phyloP scores from a whole-genome alignment of 2,113 vertebrate genomes.

The Pachypanchax playfairii region DNA sequence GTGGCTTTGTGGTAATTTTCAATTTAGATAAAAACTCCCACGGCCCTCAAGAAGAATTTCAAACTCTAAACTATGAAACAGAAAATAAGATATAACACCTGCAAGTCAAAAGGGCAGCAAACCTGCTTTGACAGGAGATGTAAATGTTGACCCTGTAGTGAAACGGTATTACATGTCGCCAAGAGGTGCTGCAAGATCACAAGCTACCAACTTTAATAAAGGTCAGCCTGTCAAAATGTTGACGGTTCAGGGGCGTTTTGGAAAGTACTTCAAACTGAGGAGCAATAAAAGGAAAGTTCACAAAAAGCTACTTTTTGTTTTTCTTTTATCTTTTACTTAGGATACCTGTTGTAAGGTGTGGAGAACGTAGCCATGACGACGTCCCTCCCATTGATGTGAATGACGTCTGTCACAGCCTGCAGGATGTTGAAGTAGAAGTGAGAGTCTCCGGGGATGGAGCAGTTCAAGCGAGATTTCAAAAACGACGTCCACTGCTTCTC shows the following conservation, averaged over 20 bases:
- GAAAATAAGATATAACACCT: conserved; percentile 58
- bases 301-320: not conserved
- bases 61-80: conserved; percentile 33
- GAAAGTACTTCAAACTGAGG: conserved; percentile 31
- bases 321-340: not conserved
- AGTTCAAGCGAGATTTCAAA: conserved; percentile 95
- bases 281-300: conserved; percentile 49
- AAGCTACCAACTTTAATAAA: conserved; percentile 35
- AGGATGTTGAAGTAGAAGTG: conserved; percentile 99
- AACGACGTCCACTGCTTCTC: conserved; percentile 99
- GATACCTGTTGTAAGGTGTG: conserved; percentile 97
- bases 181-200: conserved; percentile 21
- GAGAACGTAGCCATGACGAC: conserved; percentile 97
- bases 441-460: conserved; percentile 97
- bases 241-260: conserved; percentile 40
- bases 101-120: conserved; percentile 47
- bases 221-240: conserved; percentile 56
- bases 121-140: conserved; percentile 57
- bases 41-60: conserved; percentile 36
- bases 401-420: conserved; percentile 94
- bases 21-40: conserved; percentile 72
- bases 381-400: conserved; percentile 89
- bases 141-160: conserved; percentile 52
- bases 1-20: conserved; percentile 73
- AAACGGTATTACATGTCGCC: conserved; percentile 35